Percentiles rank a stretch among this genome's conserved stretches.
These are phyloP conservation scores for Lucilia cuprina DNA, from an alignment of 1,140 invertebrate genomes.

Conservation along the genomic window DNA sequence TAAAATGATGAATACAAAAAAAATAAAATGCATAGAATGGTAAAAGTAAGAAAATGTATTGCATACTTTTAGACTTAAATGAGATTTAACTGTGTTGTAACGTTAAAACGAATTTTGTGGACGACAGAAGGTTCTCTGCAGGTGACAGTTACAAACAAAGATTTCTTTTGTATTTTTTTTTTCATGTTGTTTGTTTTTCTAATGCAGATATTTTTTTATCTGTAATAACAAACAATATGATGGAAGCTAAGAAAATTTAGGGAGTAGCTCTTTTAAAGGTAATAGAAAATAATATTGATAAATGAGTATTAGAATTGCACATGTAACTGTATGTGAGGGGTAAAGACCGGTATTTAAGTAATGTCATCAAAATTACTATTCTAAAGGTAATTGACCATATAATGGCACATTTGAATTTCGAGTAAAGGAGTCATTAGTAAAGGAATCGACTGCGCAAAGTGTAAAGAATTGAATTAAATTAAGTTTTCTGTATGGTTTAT, in stretches of 20 bases:
- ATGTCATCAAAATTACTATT: too few species aligned
- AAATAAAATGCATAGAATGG: not conserved
- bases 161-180: not conserved
- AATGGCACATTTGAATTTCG: too few species aligned
- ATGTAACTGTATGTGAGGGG: not conserved
- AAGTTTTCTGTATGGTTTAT: too few species aligned
- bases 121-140: slow-evolving; percentile 14
- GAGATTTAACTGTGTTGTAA: slow-evolving; percentile 30
- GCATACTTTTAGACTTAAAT: slow-evolving; percentile 35
- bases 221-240: not conserved
- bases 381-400: too few species aligned
- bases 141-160: slow-evolving; percentile 32
- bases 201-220: not conserved
- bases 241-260: too few species aligned
- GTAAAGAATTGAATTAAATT: too few species aligned
- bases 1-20: too few species aligned
- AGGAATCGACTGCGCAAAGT: too few species aligned
- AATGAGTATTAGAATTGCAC: not conserved
- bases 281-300: not conserved
- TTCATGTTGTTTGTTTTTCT: not conserved
- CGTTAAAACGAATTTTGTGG: slow-evolving; percentile 7
- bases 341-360: too few species aligned
- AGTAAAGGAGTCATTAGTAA: too few species aligned
- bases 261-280: not conserved
- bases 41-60: slow-evolving; percentile 13